Evolutionary conservation across 1,140 invertebrate species (phyloP), one percentile per base, ranked within the genome.

Genomic region (Drosophila teissieri): DNA sequence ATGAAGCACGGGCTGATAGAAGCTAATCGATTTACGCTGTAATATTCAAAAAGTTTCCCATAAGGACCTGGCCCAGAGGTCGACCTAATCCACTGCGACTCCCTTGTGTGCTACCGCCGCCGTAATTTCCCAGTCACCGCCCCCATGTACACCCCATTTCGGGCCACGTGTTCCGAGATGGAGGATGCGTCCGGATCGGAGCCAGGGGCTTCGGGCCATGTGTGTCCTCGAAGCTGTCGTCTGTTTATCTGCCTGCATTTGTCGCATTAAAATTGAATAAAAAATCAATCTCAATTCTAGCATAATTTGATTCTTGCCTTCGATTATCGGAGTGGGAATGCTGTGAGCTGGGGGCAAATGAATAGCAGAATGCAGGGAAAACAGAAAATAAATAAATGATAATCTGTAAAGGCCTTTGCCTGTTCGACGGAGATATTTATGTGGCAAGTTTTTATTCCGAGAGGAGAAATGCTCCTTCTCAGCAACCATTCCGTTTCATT

Each of bases 281-380:
- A 91, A 91, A 91, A 91, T 91, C 88, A 91, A 91, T 91, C 88
- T 91, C 83, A 91, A 91, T 91, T 91, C 88, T 91, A 91, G 83
- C 77, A 89, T 91, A 91, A 91, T 91, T 91, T 84, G 88, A 91
- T 91, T 91, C 72, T 74, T 81, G 85, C 65, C 80, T 69, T 84
- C 85, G 84, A 89, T 90, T 89, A 89, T 84, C 49, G 54, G 39
- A 46, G 63, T 54, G 51, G 37, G 19, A 27, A 54, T 31, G 51
- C 51, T 46, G n/a, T 27, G 56, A 11, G 24, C 48, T 22, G 15
- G 52, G 49, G 19, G 31, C 27, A 78, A 55, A 54, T 39, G 19
- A 53, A 37, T 22, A 42, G 55, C 57, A 17, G 36, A 51, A 55
- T 70, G 68, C 63, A 48, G 76, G 57, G 48, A 74, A 73, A 42